Evolutionary conservation across 2,113 vertebrate genomes (phyloP).

Genomic region (Elephas maximus): DNA sequence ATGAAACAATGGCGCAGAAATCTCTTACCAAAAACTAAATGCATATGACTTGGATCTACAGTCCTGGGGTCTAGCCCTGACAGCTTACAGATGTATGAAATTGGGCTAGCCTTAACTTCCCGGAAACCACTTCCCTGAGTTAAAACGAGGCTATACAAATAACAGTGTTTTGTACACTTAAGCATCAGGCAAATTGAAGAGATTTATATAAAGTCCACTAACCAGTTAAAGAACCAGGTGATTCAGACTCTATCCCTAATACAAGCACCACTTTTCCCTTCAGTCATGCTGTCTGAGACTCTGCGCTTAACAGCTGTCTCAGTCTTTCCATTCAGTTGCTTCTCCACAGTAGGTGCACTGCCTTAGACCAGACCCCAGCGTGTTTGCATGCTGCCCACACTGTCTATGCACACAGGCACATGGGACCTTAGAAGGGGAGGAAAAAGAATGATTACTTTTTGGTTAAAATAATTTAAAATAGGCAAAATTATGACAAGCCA

Average conservation of each 20-base stretch:
- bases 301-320: neutral
- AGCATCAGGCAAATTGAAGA: neutral
- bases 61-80: neutral
- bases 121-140: neutral
- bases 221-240: neutral
- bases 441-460: conserved; percentile 24
- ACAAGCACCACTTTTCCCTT: neutral
- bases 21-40: neutral
- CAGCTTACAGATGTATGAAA: neutral
- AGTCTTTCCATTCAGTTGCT: neutral
- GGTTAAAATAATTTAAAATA: conserved; percentile 40
- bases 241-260: neutral
- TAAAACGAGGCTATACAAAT: neutral
- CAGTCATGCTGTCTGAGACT: neutral
- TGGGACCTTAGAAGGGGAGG: neutral
- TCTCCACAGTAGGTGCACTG: neutral
- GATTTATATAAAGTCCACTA: neutral
- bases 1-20: neutral
- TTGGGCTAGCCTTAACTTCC: neutral
- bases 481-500: conserved; percentile 53
- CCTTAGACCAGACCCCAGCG: neutral
- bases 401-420: neutral
- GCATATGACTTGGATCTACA: neutral
- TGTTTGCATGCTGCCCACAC: neutral
- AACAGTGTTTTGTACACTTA: neutral